Conservation (phyloP, 2,113 vertebrate genomes). For the Chaetorhynchus papuensis region DNA sequence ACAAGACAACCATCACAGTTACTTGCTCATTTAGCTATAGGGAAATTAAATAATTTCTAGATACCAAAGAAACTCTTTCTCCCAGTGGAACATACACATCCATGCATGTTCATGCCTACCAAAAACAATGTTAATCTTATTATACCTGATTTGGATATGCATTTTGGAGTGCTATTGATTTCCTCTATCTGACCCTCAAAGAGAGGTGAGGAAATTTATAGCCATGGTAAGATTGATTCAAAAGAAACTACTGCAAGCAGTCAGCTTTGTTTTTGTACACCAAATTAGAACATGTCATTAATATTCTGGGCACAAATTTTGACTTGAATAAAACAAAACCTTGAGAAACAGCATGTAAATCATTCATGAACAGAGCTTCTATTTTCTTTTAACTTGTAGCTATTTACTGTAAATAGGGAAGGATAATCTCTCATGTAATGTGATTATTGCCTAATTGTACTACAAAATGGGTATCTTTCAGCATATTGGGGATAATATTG, state of each 20-base stretch:
- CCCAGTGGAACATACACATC: background rate
- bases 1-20: background rate
- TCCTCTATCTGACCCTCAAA: background rate
- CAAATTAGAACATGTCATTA: slow-evolving; percentile 12
- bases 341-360: slow-evolving; percentile 54
- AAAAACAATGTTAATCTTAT: background rate
- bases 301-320: slow-evolving; percentile 33
- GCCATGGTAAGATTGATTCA: background rate
- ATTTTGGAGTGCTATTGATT: background rate
- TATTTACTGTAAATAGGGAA: slow-evolving; percentile 55
- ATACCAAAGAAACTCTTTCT: background rate
- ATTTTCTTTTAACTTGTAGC: slow-evolving; percentile 48
- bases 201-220: background rate
- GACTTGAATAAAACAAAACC: slow-evolving; percentile 34
- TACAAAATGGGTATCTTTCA: background rate
- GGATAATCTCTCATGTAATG: slow-evolving; percentile 62
- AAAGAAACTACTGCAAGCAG: background rate
- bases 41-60: background rate
- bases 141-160: background rate
- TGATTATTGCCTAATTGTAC: slow-evolving; percentile 47
- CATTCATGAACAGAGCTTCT: slow-evolving; percentile 47
- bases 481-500: background rate
- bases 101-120: background rate
- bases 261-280: background rate
- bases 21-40: background rate